A percentile compares a stretch with the other conserved stretches of the same genome.
Conservation (phyloP, 2,888 invertebrate species). For the Parelbella ahira region DNA sequence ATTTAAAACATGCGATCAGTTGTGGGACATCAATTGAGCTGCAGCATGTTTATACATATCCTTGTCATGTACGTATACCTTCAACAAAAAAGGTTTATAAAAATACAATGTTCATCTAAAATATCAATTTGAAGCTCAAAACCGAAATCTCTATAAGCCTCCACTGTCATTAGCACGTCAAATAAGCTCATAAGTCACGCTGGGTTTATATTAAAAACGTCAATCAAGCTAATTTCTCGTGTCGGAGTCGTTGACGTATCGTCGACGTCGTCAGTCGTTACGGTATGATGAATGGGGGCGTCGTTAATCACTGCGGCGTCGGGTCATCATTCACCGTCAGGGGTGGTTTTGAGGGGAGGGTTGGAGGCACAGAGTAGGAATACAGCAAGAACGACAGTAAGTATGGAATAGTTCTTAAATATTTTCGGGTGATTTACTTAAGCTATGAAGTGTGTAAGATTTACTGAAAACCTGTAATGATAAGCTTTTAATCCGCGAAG, state of each 20-base stretch:
- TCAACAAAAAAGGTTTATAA: no score
- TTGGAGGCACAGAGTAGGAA: slow-evolving; percentile 27
- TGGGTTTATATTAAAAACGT: slow-evolving; percentile 39
- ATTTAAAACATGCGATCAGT: no score
- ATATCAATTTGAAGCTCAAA: slow-evolving; percentile 19
- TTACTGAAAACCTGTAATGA: no score
- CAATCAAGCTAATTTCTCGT: slow-evolving; percentile 44
- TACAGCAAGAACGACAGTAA: not conserved
- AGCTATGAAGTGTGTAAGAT: no score
- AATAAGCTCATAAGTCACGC: slow-evolving; percentile 25
- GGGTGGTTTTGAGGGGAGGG: slow-evolving; percentile 32
- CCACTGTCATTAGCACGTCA: slow-evolving; percentile 20
- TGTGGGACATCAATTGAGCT: no score
- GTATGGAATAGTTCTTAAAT: no score
- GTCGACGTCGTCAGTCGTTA: slow-evolving; percentile 37
- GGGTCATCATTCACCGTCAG: slow-evolving; percentile 54
- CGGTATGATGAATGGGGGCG: slow-evolving; percentile 43
- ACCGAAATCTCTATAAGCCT: slow-evolving; percentile 17
- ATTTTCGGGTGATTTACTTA: no score
- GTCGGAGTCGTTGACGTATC: slow-evolving; percentile 39
- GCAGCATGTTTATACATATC: no score
- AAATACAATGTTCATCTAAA: no score
- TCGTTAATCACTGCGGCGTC: slow-evolving; percentile 60
- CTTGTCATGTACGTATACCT: no score
- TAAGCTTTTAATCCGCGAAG: no score